These are phyloP conservation scores for Drosophila ercepeae DNA, from an alignment of 1,140 invertebrate genomes.

Conservation along the genomic window DNA sequence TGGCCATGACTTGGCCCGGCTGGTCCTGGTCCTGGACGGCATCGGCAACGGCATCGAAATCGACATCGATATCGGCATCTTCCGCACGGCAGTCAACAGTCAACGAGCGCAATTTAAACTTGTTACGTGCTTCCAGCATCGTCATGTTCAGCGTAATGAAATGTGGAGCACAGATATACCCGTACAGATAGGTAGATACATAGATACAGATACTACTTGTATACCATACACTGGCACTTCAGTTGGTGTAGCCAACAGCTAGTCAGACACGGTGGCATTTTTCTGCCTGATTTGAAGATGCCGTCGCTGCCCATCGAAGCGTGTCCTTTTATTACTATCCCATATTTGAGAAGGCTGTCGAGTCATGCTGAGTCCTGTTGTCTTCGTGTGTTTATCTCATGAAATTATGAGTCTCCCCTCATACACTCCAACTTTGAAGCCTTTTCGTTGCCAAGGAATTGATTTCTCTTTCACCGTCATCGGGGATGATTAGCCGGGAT, in stretches of 20 bases:
- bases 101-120: constrained; percentile 82
- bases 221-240: not conserved
- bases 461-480: constrained; percentile 6
- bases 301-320: constrained; percentile 63
- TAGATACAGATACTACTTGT: constrained; percentile 6
- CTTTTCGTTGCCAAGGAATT: constrained; percentile 27
- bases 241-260: constrained; percentile 30
- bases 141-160: constrained; percentile 75
- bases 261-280: constrained; percentile 78
- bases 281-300: constrained; percentile 78
- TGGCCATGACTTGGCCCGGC: constrained; percentile 66
- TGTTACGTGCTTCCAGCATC: constrained; percentile 75
- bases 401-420: constrained; percentile 61
- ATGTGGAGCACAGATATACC: constrained; percentile 48
- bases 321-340: constrained; percentile 73
- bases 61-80: constrained; percentile 55
- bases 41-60: constrained; percentile 10
- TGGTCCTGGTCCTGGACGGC: not conserved
- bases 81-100: constrained; percentile 79
- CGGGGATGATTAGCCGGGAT: constrained; percentile 10
- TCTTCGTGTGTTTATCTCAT: constrained; percentile 50
- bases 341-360: constrained; percentile 9
- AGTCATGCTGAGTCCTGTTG: constrained; percentile 46
- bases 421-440: constrained; percentile 3
- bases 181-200: constrained; percentile 4